Percentiles rank a stretch among this genome's conserved stretches.
These are phyloP conservation scores for Abrostola triplasia DNA, from an alignment of 2,888 invertebrate species.

Conservation along the genomic window DNA sequence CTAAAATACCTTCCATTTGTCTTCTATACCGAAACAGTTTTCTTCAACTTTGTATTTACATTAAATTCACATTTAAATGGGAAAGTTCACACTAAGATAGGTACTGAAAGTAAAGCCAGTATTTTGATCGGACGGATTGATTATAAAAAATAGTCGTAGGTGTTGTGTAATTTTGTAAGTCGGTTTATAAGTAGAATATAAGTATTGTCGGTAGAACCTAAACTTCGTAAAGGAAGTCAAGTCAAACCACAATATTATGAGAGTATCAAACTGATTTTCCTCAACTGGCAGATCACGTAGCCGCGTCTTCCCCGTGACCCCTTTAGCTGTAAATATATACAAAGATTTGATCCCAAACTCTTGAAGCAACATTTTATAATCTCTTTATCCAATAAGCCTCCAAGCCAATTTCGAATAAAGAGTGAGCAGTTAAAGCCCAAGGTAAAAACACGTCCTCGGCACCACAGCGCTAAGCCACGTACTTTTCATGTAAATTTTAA, in stretches of 20 bases:
- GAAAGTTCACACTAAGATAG: constrained; percentile 23
- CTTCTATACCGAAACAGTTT: constrained; percentile 46
- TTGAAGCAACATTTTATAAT: constrained; percentile 70
- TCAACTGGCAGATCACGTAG: not conserved
- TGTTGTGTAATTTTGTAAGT: not conserved
- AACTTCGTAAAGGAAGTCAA: not conserved
- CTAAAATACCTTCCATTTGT: constrained; percentile 61
- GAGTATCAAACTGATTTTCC: not conserved
- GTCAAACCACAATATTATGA: not conserved
- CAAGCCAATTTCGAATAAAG: constrained; percentile 76
- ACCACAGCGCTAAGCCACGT: constrained; percentile 69
- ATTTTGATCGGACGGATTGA: not conserved
- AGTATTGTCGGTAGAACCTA: not conserved
- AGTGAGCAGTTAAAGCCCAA: constrained; percentile 74
- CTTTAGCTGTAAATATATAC: constrained; percentile 35
- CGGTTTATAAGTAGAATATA: not conserved
- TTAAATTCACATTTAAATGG: constrained; percentile 38
- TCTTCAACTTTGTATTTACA: constrained; percentile 37
- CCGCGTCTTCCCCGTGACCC: constrained; percentile 9
- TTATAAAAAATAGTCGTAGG: not conserved
- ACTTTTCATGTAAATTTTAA: constrained; percentile 79
- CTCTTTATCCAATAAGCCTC: constrained; percentile 73
- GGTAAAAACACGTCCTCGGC: constrained; percentile 72
- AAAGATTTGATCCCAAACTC: constrained; percentile 58
- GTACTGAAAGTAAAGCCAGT: not conserved